Base-by-base conservation (phyloP, 2,113 vertebrate genomes). In the Australoheros scitulus region DNA sequence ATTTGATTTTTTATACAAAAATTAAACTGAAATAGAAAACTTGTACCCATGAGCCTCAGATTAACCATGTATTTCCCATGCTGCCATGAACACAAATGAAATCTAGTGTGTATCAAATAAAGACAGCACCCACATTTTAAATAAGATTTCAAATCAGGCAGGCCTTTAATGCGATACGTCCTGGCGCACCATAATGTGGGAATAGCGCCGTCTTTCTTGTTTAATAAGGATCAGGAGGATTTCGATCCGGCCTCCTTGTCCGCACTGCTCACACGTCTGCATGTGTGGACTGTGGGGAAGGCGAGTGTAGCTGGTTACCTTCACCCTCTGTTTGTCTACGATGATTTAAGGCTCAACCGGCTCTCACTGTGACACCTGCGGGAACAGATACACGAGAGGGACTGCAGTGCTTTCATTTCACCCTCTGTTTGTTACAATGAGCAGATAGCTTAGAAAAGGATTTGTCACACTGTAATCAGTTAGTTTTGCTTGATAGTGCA, bases 161-260 rank as follows among this genome's bases (percentile, higher is more conserved):
- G 47, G 88, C 68, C 82, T 79, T 91, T 89, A 93, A 95, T 90
- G 86, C 77, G 58, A 88, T 77, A 32, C 68, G 58, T 89, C 92
- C 77, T 83, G 38, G 41, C 77, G 84, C 89, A 89, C 87, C 85
- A 77, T 92, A 88, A 93, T 92, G 91, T 84, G 58, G 81, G 90
- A 93, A 93, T 68, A 93, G 91, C 85, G 76, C 61, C 4, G 78
- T 86, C 82, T 85, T 72, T 78, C 91, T 93, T 95, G 84, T 94
- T 94, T 95, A 94, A 94, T 87, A 74, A 88, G 94, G 93, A 93
- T 93, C 87, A 91, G 90, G 87, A 76, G 92, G 92, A 93, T 94
- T 94, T 95, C 24, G 11, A 83, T 72, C 20, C 80, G 81, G 89
- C 77, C 79, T 82, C 61, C 43, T 86, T 43, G 52, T 81, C 77